Evolutionary conservation across 2,113 vertebrate species (phyloP).

Genomic region (Oceanites oceanicus): DNA sequence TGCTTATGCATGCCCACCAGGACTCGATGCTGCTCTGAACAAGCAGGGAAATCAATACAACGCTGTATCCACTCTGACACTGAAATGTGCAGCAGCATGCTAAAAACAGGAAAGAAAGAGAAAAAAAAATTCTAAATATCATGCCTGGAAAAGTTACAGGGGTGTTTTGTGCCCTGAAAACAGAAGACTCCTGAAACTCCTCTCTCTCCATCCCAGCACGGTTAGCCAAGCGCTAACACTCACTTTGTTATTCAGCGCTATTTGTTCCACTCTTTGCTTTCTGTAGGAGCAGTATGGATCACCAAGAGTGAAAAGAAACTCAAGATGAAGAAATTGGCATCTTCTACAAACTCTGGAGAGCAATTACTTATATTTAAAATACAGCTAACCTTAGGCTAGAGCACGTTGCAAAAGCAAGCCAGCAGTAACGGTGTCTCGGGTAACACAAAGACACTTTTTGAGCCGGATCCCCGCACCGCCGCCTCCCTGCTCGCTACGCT

Average conservation of each 20-base stretch:
- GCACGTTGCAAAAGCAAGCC: accelerated
- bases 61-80: not conserved
- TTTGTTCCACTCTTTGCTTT: not conserved
- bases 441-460: too few species aligned
- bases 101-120: too few species aligned
- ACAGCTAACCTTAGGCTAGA: not conserved
- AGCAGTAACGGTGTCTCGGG: accelerated
- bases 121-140: not conserved
- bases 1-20: not conserved
- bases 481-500: not conserved
- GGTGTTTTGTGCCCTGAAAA: not conserved
- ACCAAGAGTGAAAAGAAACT: not conserved
- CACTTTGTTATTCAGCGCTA: not conserved
- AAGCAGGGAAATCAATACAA: not conserved
- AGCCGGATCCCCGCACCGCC: not conserved
- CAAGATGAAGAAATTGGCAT: not conserved
- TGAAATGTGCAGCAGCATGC: accelerated
- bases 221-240: not conserved
- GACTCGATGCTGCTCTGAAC: too few species aligned
- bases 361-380: not conserved
- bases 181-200: accelerated
- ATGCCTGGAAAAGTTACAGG: too few species aligned
- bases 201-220: not conserved
- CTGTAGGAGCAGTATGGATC: not conserved
- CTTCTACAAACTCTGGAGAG: not conserved